Evolutionary conservation across 2,113 vertebrate species (phyloP), one percentile per base, ranked within the genome.

Genomic region (Kryptolebias marmoratus): DNA sequence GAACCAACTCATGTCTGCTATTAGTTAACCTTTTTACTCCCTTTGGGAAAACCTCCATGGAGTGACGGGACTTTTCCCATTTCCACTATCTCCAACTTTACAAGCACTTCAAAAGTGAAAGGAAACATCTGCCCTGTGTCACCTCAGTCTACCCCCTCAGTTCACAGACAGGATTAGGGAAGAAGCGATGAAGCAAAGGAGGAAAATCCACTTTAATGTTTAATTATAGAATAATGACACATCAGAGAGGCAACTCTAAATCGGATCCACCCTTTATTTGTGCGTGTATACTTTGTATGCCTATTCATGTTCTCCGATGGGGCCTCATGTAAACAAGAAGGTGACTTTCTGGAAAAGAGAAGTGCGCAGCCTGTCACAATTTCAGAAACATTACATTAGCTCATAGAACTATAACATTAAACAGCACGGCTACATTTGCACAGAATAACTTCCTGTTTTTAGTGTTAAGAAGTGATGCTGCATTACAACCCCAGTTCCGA

Each of bases 121-220:
- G 83, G 81, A 89, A 89, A 89, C 85, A 88, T 87, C 82, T 86
- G 89, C 74, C 83, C 83, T 79, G 42, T 65, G 55, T 86, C 84
- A 79, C 81, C 63, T 80, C 67, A 16, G 2, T 68, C 83, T 83
- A n/a, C 90, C 87, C 86, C 83, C 87, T 77, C 90, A 87, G 71
- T 88, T 90, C 83, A 84, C 86, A 90, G 54, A 66, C 49, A 56
- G 71, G 18, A 31, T 0, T 44, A 66, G 53, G 18, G 54, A 60
- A 32, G 11, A 45, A 69, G 16, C 42, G n/a, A 73, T n/a, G 13
- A 14, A 13, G 36, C 45, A 3, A 74, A 2, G 7, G 18, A 50
- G 6, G 49, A 6, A 28, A 50, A 54, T 58, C 42, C 11, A n/a
- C 42, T 61, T 42, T 42, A 42, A 8, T 36, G 39, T 42, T 42